phyloP scores from a whole-genome alignment of 2,797 vertebrate genomes.

The Pantherophis vulpinus region DNA sequence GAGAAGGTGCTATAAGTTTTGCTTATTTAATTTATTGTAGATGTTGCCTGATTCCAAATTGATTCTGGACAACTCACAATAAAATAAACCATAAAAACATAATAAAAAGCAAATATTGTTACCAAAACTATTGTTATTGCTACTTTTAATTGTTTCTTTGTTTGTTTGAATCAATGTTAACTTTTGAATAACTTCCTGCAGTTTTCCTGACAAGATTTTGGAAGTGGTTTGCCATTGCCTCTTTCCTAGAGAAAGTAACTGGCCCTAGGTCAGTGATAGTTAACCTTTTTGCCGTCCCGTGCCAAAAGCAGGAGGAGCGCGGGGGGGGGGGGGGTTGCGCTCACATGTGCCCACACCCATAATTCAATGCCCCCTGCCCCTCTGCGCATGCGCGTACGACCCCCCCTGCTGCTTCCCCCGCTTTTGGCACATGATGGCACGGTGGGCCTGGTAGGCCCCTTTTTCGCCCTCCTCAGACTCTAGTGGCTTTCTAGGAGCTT shows the following conservation, averaged over 20 bases:
- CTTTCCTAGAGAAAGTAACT: not conserved
- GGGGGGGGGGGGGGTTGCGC: too few species aligned
- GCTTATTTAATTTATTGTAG: not conserved
- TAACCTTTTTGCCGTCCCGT: too few species aligned
- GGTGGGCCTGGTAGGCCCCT: too few species aligned
- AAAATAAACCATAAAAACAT: not conserved
- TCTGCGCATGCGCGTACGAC: accelerated
- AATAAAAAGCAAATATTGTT: not conserved
- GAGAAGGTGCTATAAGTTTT: not conserved
- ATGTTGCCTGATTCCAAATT: not conserved
- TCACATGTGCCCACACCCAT: too few species aligned
- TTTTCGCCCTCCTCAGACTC: too few species aligned
- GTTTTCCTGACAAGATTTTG: not conserved
- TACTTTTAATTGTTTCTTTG: not conserved
- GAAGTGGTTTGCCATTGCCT: not conserved
- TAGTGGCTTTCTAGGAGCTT: too few species aligned
- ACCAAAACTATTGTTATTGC: not conserved
- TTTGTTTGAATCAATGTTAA: not conserved
- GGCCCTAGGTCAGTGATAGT: not conserved
- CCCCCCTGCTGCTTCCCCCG: too few species aligned
- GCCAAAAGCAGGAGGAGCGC: too few species aligned
- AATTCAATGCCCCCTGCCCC: too few species aligned
- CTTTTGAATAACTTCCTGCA: not conserved
- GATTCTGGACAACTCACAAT: not conserved
- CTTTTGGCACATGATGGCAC: too few species aligned